Percentiles rank a stretch among this genome's conserved stretches.
phyloP scores from a whole-genome alignment of 2,797 vertebrate species.

The Synaphobranchus kaupii region DNA sequence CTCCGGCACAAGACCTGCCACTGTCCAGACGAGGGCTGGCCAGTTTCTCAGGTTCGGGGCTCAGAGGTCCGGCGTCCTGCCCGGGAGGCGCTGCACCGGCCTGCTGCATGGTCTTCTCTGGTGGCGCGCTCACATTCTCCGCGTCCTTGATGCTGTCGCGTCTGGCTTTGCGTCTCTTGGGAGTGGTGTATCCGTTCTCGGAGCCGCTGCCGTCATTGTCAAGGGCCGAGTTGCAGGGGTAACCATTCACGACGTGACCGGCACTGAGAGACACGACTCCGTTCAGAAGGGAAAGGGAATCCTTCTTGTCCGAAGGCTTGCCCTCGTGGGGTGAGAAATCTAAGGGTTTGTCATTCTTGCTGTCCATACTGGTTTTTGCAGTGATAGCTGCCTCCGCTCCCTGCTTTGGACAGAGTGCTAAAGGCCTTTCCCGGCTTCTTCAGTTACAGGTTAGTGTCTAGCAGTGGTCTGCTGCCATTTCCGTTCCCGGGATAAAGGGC shows the following conservation, averaged over 20 bases:
- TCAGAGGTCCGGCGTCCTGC: conserved; percentile 60
- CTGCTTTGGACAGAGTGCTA: conserved; percentile 77
- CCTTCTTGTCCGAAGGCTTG: conserved; percentile 64
- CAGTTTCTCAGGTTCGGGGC: conserved; percentile 74
- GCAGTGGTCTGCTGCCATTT: conserved; percentile 81
- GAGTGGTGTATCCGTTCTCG: conserved; percentile 92
- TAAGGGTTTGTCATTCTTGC: conserved; percentile 86
- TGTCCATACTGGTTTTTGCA: conserved; percentile 84
- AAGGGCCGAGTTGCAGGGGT: conserved; percentile 75
- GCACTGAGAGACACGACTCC: conserved; percentile 81
- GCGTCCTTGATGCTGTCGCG: conserved; percentile 81
- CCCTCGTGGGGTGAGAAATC: conserved; percentile 56
- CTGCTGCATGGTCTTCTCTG: background rate
- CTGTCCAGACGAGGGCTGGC: conserved; percentile 45
- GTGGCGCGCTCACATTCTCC: conserved; percentile 57
- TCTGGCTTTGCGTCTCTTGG: conserved; percentile 89
- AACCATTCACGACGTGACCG: conserved; percentile 88
- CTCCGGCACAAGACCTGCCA: conserved; percentile 73
- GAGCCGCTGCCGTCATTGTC: conserved; percentile 95
- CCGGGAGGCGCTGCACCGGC: background rate
- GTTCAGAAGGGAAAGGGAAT: conserved; percentile 82
- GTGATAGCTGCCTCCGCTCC: conserved; percentile 78
- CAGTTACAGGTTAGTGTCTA: conserved; percentile 72
- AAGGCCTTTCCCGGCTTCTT: conserved; percentile 76
- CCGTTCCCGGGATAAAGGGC: conserved; percentile 75